A percentile compares a stretch with the other conserved stretches of the same genome.
Evolutionary conservation across 64 coral and sea anemone species (phyloP).

Genomic region (Acropora tenuis): DNA sequence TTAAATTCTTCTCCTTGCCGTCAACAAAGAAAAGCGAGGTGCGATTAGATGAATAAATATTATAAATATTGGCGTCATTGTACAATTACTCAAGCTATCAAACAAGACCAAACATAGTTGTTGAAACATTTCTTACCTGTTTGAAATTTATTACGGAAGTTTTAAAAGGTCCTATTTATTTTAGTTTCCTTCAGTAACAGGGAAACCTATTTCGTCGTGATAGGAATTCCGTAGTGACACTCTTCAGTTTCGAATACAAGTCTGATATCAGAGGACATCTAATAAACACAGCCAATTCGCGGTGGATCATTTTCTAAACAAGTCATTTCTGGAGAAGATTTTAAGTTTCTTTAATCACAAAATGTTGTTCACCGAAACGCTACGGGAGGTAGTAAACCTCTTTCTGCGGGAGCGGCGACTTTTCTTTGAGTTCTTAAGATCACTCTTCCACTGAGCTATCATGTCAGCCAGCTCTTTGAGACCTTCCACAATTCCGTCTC

Average conservation of each 20-base stretch:
- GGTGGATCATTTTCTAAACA: background rate
- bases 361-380: conserved; percentile 85
- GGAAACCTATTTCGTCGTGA: background rate
- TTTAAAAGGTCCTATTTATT: background rate
- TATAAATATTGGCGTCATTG: no score
- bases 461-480: conserved; percentile 74
- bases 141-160: background rate
- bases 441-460: conserved; percentile 89
- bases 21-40: background rate
- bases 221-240: no score
- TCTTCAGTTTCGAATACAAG: no score
- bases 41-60: no score
- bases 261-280: no score
- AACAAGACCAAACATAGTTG: no score
- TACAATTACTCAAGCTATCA: no score
- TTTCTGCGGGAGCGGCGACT: conserved; percentile 58
- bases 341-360: conserved; percentile 21
- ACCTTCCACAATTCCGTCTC: conserved; percentile 87
- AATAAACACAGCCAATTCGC: no score
- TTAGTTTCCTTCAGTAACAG: background rate
- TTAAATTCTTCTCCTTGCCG: no score
- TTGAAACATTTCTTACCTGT: no score
- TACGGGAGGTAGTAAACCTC: conserved; percentile 71
- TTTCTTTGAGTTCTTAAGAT: conserved; percentile 75
- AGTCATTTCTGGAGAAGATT: background rate